These are phyloP conservation scores for Cyaniris semiargus DNA, from an alignment of 2,888 invertebrate genomes.

Conservation along the genomic window DNA sequence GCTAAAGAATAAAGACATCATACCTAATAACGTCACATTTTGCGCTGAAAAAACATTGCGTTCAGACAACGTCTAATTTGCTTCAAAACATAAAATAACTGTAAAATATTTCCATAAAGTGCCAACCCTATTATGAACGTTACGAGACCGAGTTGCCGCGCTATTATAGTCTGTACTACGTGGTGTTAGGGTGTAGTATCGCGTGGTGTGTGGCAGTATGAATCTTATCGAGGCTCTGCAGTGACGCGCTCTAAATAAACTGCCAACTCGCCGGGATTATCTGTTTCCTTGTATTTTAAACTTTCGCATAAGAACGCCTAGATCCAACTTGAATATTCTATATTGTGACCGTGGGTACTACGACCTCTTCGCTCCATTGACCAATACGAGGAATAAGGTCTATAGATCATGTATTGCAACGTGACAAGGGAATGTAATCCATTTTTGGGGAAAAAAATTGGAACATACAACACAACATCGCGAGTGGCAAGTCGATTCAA, in stretches of 20 bases:
- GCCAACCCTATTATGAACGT: conserved; percentile 22
- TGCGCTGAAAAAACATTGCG: not conserved
- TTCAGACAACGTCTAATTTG: not conserved
- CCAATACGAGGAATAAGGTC: no score
- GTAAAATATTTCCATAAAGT: conserved; percentile 20
- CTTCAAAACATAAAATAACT: conserved; percentile 16
- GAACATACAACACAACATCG: no score
- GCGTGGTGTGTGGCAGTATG: conserved; percentile 6
- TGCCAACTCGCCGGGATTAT: conserved; percentile 31
- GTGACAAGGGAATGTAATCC: no score
- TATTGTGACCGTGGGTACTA: not conserved
- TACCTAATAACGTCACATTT: conserved; percentile 1
- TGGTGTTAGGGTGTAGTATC: not conserved
- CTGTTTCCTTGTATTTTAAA: conserved; percentile 31
- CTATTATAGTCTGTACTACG: conserved; percentile 21
- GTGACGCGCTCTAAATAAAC: conserved; percentile 34
- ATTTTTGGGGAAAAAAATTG: no score
- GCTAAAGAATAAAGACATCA: not conserved
- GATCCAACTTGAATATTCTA: not conserved
- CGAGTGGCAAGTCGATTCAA: no score
- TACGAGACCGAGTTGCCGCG: not conserved
- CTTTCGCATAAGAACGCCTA: conserved; percentile 6
- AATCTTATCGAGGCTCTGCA: conserved; percentile 33
- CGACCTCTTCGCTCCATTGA: no score
- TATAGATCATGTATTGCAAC: no score